Base-by-base conservation (phyloP, 1,140 invertebrate genomes). In the Eupristina koningsbergeri region DNA sequence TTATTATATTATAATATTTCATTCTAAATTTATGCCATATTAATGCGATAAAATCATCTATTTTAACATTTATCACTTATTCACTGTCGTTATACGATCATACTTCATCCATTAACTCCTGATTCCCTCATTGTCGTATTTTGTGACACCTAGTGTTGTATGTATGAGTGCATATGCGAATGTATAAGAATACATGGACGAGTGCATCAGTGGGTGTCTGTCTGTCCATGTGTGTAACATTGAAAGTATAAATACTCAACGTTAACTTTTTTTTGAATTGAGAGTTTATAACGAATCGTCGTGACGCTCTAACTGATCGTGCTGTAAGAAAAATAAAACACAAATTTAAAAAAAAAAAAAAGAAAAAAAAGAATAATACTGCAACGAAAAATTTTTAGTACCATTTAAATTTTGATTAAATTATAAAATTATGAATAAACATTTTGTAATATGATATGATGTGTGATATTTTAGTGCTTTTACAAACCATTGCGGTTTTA, bases 211-310 rank as follows among this genome's bases (percentile, higher is more conserved):
- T 89, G 76, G 53, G 39, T 84, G 67, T 74, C 36, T 39, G 78
- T 47, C 89, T 19, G 17, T 91, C 89, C 91, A 90, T 92, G 89
- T 92, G 89, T 90, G 84, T 90, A 89, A 90, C 88, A 91, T 88
- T 91, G 91, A 92, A 92, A 92, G 91, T 92, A 92, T 92, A 92
- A 92, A 92, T 92, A 92, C 91, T 92, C 91, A 92, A 92, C 90
- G 91, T 92, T 92, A 91, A 86, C 87, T 86, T 87, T n/a, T 86
- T 86, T 86, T 87, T 89, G 85, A 90, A 89, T 85, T 89, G 89
- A 86, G 87, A 89, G 87, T 89, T 85, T 86, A 83, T 87, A 87
- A 85, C 87, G 89, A 89, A 89, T 89, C 87, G 86, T 84, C 88
- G 87, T 88, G 87, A 89, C 86, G 86, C 86, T 89, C 86, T 85